phyloP scores from a whole-genome alignment of 1,140 invertebrate species.

The Drosophila sucinea region DNA sequence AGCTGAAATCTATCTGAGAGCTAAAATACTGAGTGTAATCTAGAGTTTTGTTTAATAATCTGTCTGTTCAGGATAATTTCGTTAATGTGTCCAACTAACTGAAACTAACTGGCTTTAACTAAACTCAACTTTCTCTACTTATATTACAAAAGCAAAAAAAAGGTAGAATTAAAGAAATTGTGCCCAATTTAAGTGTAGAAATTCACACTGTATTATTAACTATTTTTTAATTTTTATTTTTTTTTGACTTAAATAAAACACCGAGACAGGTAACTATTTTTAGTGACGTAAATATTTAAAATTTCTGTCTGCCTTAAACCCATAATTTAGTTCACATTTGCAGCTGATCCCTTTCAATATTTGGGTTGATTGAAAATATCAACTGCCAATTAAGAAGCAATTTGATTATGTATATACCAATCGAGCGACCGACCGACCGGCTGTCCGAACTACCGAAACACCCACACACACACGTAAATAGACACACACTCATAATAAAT shows the following conservation, averaged over 20 bases:
- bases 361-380: constrained; percentile 32
- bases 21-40: too few relatives aligned
- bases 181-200: too few relatives aligned
- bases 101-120: too few relatives aligned
- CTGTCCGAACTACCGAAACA: neutral
- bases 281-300: neutral
- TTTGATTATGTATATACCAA: constrained; percentile 31
- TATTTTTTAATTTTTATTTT: neutral
- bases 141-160: too few relatives aligned
- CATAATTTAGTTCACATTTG: constrained; percentile 45
- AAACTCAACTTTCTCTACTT: too few relatives aligned
- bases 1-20: too few relatives aligned
- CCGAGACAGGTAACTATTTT: neutral
- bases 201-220: too few relatives aligned
- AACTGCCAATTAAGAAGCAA: constrained; percentile 54
- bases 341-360: constrained; percentile 3
- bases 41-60: too few relatives aligned
- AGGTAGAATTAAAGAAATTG: too few relatives aligned
- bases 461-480: neutral
- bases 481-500: constrained; percentile 42
- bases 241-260: neutral
- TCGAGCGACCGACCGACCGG: neutral
- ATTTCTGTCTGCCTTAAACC: neutral
- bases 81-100: too few relatives aligned
- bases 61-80: too few relatives aligned